These are phyloP conservation scores for Hystrix brachyura DNA, from an alignment of 2,113 vertebrate genomes.

Conservation along the genomic window DNA sequence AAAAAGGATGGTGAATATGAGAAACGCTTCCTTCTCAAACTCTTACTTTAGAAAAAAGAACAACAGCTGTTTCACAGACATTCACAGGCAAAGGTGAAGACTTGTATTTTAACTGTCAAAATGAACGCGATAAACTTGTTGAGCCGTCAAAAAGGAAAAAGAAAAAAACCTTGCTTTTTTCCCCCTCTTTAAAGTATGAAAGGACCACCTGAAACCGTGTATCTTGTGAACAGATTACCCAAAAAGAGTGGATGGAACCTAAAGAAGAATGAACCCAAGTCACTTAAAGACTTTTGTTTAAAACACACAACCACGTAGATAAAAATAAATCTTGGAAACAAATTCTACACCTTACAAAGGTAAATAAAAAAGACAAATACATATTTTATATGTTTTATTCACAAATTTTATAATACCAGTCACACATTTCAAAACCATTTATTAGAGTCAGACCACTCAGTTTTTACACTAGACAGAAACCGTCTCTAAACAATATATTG, in stretches of 20 bases:
- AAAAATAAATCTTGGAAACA: slow-evolving; percentile 88
- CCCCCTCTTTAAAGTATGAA: slow-evolving; percentile 83
- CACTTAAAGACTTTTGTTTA: slow-evolving; percentile 86
- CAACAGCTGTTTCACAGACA: slow-evolving; percentile 69
- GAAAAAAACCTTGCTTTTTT: slow-evolving; percentile 68
- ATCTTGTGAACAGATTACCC: slow-evolving; percentile 86
- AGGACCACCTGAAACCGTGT: slow-evolving; percentile 88
- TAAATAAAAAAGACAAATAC: slow-evolving; percentile 99
- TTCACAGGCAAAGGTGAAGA: slow-evolving; percentile 74
- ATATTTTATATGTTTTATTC: slow-evolving; percentile 99
- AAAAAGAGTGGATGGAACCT: slow-evolving; percentile 87
- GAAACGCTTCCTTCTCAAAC: slow-evolving; percentile 67
- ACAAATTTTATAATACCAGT: slow-evolving; percentile 96
- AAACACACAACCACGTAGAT: slow-evolving; percentile 83
- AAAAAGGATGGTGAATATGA: slow-evolving; percentile 75
- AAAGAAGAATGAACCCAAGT: slow-evolving; percentile 85
- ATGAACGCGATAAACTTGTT: slow-evolving; percentile 71
- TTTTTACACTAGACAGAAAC: slow-evolving; percentile 91
- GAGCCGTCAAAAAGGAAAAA: slow-evolving; percentile 72
- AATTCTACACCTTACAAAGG: slow-evolving; percentile 94
- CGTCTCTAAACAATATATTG: slow-evolving; percentile 90
- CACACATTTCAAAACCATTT: slow-evolving; percentile 97
- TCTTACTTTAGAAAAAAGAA: slow-evolving; percentile 68
- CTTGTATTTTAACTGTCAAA: slow-evolving; percentile 77
- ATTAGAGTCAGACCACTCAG: slow-evolving; percentile 92